Evolutionary conservation across 2,888 invertebrate genomes (phyloP), one percentile per base, ranked within the genome.

Genomic region (Creontiades dilutus): DNA sequence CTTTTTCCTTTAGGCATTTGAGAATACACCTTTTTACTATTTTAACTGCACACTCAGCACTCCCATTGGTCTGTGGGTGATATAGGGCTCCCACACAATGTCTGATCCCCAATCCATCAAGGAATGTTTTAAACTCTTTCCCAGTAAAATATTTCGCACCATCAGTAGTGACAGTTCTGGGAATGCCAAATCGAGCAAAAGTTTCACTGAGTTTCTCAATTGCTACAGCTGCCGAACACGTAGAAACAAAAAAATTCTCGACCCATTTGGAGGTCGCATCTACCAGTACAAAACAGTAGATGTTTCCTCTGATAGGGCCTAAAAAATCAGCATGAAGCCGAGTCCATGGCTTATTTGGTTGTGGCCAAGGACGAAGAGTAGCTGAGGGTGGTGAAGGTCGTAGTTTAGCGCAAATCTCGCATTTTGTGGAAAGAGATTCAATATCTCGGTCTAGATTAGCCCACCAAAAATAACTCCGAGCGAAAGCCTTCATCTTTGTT

Each of bases 171-270:
- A 76, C 27, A 23, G 37, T 37, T 0, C 76, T 12, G 9, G 76
- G 76, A 14, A 76, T 37, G 7, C 76, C 76, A 27, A 76, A 76
- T 0, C 76, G 27, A 13, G 27, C 76, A 23, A 27, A 76, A 27
- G 28, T 37, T 37, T 76, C 76, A 57, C 1, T 19, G 27, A 76
- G 9, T 9, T 23, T 76, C 4, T 76, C 76, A 76, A 76, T 76
- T 14, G 76, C 27, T 28, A 76, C 76, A 14, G 13, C 27, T 14
- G 27, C 76, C 16, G 76, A 37, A 37, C 13, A 37, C 7, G 27
- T 37, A 14, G 27, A 14, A 14, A 76, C 76, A 37, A 76, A 76
- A 27, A 76, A 37, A 76, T n/a, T 76, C 37, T 76, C 37, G n/a
- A 12, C 5, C 52, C 52, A 52, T 52, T 52, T 52, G 2, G 52